phyloP scores from a whole-genome alignment of 2,888 invertebrate species.

The Ctenicera cuprea region DNA sequence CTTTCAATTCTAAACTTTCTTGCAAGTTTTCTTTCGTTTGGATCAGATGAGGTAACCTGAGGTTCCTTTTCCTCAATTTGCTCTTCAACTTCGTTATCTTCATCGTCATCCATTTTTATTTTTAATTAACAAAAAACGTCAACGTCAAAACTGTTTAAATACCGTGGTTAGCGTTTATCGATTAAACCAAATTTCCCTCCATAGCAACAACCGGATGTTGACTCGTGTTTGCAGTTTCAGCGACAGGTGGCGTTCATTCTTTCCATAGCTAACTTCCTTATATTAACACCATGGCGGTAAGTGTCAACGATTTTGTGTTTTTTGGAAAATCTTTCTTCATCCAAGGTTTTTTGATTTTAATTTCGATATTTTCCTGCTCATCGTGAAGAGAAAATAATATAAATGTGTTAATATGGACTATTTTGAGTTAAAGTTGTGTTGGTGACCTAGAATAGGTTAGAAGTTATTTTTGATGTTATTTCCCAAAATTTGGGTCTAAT shows the following conservation, averaged over 20 bases:
- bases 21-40: conserved; percentile 83
- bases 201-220: conserved; percentile 54
- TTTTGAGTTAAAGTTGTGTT: conserved; percentile 4
- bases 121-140: conserved; percentile 17
- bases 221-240: neutral
- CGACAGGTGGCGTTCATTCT: conserved; percentile 10
- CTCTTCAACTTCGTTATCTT: conserved; percentile 62
- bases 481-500: too few species aligned
- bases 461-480: neutral
- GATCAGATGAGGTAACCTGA: conserved; percentile 78
- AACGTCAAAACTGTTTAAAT: conserved; percentile 52
- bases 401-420: neutral
- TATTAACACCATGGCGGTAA: conserved; percentile 68
- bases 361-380: neutral
- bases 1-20: conserved; percentile 81
- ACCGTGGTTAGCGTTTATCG: neutral
- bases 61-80: conserved; percentile 75
- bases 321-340: conserved; percentile 58
- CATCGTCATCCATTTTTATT: conserved; percentile 42
- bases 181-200: conserved; percentile 63
- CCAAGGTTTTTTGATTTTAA: conserved; percentile 30
- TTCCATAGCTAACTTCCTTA: conserved; percentile 59
- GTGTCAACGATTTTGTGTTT: conserved; percentile 59
- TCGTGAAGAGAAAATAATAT: neutral
- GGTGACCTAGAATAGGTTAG: neutral